Evolutionary conservation across 2,888 invertebrate genomes (phyloP), one percentile per base, ranked within the genome.

Genomic region (Chironomus tentans): DNA sequence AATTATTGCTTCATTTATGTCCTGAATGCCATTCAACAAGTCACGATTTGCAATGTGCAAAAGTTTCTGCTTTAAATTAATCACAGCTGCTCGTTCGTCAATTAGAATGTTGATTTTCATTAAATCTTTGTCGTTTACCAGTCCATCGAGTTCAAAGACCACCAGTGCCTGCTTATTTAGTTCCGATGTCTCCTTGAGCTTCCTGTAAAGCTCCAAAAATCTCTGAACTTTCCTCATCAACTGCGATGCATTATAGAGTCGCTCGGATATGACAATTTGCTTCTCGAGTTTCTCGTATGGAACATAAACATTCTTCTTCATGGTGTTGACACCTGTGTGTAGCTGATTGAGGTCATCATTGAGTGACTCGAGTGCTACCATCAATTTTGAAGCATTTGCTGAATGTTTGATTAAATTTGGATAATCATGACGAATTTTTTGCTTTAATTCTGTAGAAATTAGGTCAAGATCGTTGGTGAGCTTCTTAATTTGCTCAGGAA

Each of bases 391-490:
- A 7, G 91, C 90, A 81, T 91, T 90, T 78, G 92, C 93, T 0
- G 95, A 97, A 83, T 97, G 97, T 4, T 94, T 93, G 18, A 98
- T 84, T 22, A 98, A 86, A 82, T 96, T 95, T 80, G 94, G 92
- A 84, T 97, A 94, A 83, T 96, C 94, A 62, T 91, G 90, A 2
- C 94, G 87, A 10, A 97, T 95, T 85, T 96, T 92, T 56, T 89
- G 89, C 80, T 93, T 92, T 48, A 95, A 84, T 81, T 93, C 92
- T 78, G 89, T 88, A 6, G 90, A 89, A 7, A 92, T 84, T 79
- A 88, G 86, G 77, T 89, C 88, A 69, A 92, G 88, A 38, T 90
- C 91, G 80, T 89, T 88, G 3, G 89, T 86, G 12, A 92, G 84
- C 83, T 89, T 90, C 77, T 86, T 87, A 4, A 92, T 89, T 86